Evolutionary conservation across 2,797 vertebrate genomes (phyloP).

Genomic region (Argyrosomus regius): DNA sequence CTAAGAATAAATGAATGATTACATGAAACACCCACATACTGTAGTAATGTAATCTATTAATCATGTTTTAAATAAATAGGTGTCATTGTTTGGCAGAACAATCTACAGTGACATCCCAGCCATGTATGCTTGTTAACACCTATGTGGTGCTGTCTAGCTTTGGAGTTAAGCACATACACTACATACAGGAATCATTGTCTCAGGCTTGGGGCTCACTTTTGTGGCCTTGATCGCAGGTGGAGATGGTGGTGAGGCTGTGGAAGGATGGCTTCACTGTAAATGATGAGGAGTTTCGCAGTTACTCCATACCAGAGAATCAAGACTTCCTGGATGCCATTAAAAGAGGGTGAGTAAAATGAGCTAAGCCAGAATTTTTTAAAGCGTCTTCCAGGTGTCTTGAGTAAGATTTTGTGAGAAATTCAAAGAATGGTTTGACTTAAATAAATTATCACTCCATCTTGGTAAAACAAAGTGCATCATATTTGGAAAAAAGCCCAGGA

Average conservation of each 20-base stretch:
- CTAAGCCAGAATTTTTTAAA: too few relatives aligned
- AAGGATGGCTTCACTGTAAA: slow-evolving; percentile 97
- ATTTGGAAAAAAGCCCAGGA: too few relatives aligned
- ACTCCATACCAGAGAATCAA: slow-evolving; percentile 89
- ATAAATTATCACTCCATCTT: too few relatives aligned
- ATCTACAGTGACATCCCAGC: not conserved
- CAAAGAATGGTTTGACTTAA: too few relatives aligned
- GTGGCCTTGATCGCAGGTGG: slow-evolving; percentile 83
- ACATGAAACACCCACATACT: not conserved
- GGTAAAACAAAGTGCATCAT: too few relatives aligned
- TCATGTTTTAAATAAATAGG: not conserved
- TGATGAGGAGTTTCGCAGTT: slow-evolving; percentile 92
- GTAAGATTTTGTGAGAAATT: not conserved
- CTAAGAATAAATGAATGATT: not conserved
- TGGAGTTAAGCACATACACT: not conserved
- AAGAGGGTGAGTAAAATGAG: slow-evolving; percentile 86
- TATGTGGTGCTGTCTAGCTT: not conserved
- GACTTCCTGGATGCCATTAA: slow-evolving; percentile 95
- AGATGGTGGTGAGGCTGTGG: slow-evolving; percentile 95
- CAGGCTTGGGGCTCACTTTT: not conserved
- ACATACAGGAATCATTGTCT: not conserved
- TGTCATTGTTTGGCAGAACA: not conserved
- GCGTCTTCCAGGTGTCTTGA: not conserved
- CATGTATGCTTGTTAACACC: not conserved
- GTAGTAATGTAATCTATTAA: not conserved